phyloP scores from a whole-genome alignment of 2,113 vertebrate species.

The Theristicus caerulescens region DNA sequence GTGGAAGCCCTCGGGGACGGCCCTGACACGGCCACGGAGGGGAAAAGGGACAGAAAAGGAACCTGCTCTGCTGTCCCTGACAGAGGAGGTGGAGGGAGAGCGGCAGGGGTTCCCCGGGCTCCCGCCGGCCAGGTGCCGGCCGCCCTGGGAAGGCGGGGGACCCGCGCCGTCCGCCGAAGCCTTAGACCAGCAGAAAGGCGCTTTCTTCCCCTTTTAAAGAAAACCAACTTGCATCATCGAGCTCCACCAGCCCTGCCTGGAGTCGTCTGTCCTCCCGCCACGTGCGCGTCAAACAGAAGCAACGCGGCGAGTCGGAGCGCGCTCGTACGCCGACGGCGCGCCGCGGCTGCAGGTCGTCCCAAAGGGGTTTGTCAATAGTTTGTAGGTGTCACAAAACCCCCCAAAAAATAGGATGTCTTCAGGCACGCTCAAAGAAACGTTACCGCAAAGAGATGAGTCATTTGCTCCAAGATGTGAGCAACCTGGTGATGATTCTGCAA shows the following conservation, averaged over 20 bases:
- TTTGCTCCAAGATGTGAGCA: background rate
- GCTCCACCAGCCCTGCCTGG: background rate
- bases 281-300: fast-evolving
- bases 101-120: background rate
- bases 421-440: no score
- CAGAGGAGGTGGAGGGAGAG: background rate
- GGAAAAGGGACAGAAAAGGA: no score
- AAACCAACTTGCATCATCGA: background rate
- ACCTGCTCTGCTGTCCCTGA: background rate
- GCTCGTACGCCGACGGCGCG: fast-evolving
- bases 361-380: fast-evolving
- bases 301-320: fast-evolving
- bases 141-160: background rate
- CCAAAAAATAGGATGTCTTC: background rate
- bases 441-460: background rate
- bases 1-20: background rate
- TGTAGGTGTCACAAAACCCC: no score
- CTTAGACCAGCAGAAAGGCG: background rate
- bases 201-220: background rate
- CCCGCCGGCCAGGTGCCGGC: background rate
- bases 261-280: background rate
- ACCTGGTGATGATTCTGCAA: background rate
- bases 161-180: background rate
- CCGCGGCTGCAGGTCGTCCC: fast-evolving
- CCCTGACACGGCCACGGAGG: background rate